Conservation (phyloP, 2,888 invertebrate genomes). For the Meteorus colon region DNA sequence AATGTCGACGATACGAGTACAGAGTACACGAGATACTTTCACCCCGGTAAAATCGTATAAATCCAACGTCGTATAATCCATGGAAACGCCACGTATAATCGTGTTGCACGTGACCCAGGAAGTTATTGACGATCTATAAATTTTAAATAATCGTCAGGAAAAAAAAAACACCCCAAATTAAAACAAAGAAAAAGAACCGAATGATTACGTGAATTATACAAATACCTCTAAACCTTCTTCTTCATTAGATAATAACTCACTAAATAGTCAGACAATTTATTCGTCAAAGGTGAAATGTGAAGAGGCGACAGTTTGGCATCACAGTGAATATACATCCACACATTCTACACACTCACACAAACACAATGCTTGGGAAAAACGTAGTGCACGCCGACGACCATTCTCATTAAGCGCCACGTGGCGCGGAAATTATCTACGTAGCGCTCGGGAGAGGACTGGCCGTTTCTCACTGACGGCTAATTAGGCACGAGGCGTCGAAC, state of each 20-base stretch:
- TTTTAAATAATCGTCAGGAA: background rate
- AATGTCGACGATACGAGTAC: slow-evolving; percentile 36
- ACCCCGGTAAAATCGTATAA: slow-evolving; percentile 31
- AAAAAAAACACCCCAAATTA: background rate
- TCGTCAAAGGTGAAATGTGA: slow-evolving; percentile 9
- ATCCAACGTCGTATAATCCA: slow-evolving; percentile 40
- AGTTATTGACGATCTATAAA: slow-evolving; percentile 10
- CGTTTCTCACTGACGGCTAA: slow-evolving; percentile 62
- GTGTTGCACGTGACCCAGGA: slow-evolving; percentile 12
- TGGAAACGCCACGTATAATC: slow-evolving; percentile 37
- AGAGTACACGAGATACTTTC: slow-evolving; percentile 26
- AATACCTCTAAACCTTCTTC: no score
- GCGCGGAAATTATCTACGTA: slow-evolving; percentile 65
- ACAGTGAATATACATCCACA: background rate
- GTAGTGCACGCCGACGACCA: slow-evolving; percentile 48
- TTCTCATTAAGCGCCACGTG: slow-evolving; percentile 68
- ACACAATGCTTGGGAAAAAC: slow-evolving; percentile 53
- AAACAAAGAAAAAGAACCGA: background rate
- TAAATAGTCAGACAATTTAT: slow-evolving; percentile 39
- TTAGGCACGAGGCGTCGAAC: slow-evolving; percentile 66
- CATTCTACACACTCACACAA: no score
- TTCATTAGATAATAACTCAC: background rate
- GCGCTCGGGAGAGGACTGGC: slow-evolving; percentile 52
- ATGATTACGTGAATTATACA: background rate
- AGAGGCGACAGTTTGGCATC: slow-evolving; percentile 4